Evolutionary conservation across 2,797 vertebrate species (phyloP), one percentile per base, ranked within the genome.

Genomic region (Premnoplex brunnescens): DNA sequence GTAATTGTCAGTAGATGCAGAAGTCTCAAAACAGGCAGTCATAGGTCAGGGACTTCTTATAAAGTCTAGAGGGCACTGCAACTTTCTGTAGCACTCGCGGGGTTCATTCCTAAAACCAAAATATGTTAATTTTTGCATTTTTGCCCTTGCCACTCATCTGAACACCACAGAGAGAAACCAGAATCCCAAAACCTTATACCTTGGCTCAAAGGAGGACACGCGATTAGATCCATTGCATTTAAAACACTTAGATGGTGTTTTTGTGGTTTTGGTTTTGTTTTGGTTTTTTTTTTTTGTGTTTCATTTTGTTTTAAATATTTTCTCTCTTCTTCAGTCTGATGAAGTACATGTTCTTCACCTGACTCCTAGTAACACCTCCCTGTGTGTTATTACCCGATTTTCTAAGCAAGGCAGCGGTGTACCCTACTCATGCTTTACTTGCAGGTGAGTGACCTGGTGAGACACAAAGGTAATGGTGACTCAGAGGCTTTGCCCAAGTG

Each of bases 201-300:
- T 55, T 41, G 4, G 67, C 46, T 64, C 41, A 67, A n/a, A 43
- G n/a, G 32, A 49, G n/a, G 12, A 54, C 24, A 59, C 1, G 23
- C 0, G 0, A 22, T 66, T n/a, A 52, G 8, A 22, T 12, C 2
- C 7, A 20, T 9, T 16, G 4, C 22, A 80, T 73, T 10, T 9
- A 64, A 84, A 64, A 52, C 14, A 44, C 15, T 73, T 36, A 11
- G 5, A 6, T 76, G 34, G 2, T 46, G 14, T 7, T 89, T 75
- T 72, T 54, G 17, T 28, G 27, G 49, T 18, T 17, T n/a, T n/a
- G n/a, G n/a, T n/a, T n/a, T n/a, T n/a, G n/a, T n/a, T n/a, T n/a
- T n/a, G n/a, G n/a, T n/a, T n/a, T n/a, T n/a, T 64, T 24, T 46
- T 14, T 9, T 14, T 49, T 56, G 21, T 56, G 9, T 56, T 22